Percentiles rank a stretch among this genome's conserved stretches.
phyloP scores from a whole-genome alignment of 92 coral and sea anemone genomes.

The Parazoanthus darwini region DNA sequence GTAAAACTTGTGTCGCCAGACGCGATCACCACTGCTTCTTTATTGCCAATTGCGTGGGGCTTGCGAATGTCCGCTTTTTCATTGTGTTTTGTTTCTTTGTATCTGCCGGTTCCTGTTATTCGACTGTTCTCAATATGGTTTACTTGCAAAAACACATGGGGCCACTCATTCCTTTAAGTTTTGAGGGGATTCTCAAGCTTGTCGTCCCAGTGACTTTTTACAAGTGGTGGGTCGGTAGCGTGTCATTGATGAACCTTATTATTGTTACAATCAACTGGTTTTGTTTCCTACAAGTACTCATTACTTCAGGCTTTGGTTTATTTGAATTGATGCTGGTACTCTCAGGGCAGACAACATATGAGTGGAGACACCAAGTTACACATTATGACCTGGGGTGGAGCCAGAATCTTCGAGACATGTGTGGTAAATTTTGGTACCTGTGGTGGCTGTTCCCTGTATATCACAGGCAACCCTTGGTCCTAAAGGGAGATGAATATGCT shows the following conservation, averaged over 20 bases:
- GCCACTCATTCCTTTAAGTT: conserved; percentile 69
- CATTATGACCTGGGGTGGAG: conserved; percentile 73
- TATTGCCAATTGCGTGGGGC: conserved; percentile 77
- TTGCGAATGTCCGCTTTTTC: conserved; percentile 69
- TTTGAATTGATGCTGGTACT: conserved; percentile 72
- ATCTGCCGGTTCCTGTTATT: conserved; percentile 51
- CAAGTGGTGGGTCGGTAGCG: conserved; percentile 72
- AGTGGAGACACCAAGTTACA: conserved; percentile 66
- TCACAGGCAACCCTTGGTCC: conserved; percentile 32
- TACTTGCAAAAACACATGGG: conserved; percentile 60
- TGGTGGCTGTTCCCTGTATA: conserved; percentile 80
- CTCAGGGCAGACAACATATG: conserved; percentile 83
- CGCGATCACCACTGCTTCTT: conserved; percentile 87
- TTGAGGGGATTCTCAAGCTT: conserved; percentile 68
- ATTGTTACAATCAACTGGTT: conserved; percentile 82
- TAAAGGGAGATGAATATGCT: conserved; percentile 9
- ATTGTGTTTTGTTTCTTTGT: conserved; percentile 66
- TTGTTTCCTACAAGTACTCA: conserved; percentile 63
- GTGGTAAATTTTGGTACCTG: conserved; percentile 72
- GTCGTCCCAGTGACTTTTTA: conserved; percentile 71
- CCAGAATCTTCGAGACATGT: conserved; percentile 60
- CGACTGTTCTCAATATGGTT: conserved; percentile 58
- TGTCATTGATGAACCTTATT: conserved; percentile 56
- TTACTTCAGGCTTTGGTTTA: conserved; percentile 55
- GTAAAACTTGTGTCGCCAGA: conserved; percentile 70